Conservation (phyloP, 1,140 invertebrate genomes). For the Semibalanus balanoides region DNA sequence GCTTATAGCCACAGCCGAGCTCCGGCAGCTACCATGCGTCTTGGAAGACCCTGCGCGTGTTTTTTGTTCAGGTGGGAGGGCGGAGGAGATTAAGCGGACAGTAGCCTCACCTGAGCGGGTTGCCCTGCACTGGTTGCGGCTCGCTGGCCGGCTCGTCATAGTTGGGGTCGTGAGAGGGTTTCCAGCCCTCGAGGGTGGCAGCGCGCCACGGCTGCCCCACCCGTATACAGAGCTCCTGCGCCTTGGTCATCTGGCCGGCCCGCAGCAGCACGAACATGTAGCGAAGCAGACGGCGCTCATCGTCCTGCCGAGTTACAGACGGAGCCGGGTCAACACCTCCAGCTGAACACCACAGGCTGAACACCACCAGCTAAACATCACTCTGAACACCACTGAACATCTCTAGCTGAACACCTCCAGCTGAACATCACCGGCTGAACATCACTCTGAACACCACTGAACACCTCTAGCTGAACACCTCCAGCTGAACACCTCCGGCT, state of each 20-base stretch:
- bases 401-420: neutral
- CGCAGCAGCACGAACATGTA: conserved; percentile 60
- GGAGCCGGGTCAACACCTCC: neutral
- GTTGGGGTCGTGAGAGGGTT: conserved; percentile 66
- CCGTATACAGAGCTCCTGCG: conserved; percentile 63
- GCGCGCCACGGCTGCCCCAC: conserved; percentile 80
- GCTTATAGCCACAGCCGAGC: no score
- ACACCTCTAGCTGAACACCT: neutral
- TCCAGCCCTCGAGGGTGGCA: conserved; percentile 78
- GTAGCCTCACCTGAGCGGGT: conserved; percentile 44
- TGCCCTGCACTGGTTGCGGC: conserved; percentile 53
- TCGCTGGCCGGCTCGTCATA: conserved; percentile 38
- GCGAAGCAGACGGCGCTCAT: conserved; percentile 58
- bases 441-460: conserved; percentile 4
- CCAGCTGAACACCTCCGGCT: neutral
- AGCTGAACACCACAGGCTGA: neutral
- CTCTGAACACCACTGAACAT: conserved; percentile 6
- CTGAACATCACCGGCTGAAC: neutral
- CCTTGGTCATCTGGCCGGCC: conserved; percentile 68
- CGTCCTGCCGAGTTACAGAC: conserved; percentile 38
- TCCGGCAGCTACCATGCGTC: no score
- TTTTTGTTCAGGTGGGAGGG: no score
- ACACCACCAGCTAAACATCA: neutral
- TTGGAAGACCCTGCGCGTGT: no score
- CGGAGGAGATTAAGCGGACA: no score